Evolutionary conservation across 2,113 vertebrate species (phyloP).

Genomic region (Mobula hypostoma): DNA sequence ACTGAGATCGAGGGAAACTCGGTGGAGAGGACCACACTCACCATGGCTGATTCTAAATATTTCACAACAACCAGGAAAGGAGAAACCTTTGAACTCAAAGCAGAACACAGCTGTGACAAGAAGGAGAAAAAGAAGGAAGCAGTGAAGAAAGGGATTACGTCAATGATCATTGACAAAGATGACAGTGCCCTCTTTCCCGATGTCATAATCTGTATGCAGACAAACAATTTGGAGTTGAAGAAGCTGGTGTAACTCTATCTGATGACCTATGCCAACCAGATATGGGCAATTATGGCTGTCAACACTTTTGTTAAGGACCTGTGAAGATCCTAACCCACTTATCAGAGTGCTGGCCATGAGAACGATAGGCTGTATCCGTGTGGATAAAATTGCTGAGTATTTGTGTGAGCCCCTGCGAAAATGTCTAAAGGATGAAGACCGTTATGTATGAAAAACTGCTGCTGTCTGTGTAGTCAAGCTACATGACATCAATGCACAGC

Average conservation of each 20-base stretch:
- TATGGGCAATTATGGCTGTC: conserved; percentile 98
- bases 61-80: too few species aligned
- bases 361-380: conserved; percentile 96
- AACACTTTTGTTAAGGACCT: conserved; percentile 99
- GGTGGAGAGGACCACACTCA: too few species aligned
- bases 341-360: conserved; percentile 90
- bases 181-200: conserved; percentile 87
- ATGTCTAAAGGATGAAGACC: conserved; percentile 61
- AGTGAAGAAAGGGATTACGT: too few species aligned
- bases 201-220: conserved; percentile 99
- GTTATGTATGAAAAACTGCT: too few species aligned
- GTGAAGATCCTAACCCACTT: conserved; percentile 92
- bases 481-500: too few species aligned
- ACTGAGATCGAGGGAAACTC: too few species aligned
- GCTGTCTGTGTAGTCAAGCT: too few species aligned
- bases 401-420: conserved; percentile 91
- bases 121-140: too few species aligned
- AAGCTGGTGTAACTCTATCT: conserved; percentile 96
- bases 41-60: too few species aligned
- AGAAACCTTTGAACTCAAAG: too few species aligned
- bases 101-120: too few species aligned
- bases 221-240: conserved; percentile 94
- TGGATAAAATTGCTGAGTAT: conserved; percentile 96
- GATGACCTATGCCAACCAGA: conserved; percentile 98
- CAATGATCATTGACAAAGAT: too few species aligned